These are phyloP conservation scores for Limanda limanda DNA, from an alignment of 2,113 vertebrate species.

Conservation along the genomic window DNA sequence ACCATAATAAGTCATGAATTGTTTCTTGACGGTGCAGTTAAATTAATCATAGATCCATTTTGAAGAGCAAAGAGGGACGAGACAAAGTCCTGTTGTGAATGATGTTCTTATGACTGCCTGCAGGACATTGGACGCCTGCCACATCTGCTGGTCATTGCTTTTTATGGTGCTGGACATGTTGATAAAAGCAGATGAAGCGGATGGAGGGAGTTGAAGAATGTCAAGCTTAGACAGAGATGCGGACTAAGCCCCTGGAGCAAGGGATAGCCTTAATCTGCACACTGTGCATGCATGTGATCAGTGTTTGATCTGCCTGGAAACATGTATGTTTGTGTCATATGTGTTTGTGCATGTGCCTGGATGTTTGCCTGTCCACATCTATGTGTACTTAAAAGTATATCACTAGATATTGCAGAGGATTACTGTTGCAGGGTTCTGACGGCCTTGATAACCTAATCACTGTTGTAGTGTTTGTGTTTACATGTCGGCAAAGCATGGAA, in stretches of 20 bases:
- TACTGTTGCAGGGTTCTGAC: background rate
- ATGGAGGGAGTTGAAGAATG: conserved; percentile 55
- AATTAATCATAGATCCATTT: too few species aligned
- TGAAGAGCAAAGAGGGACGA: background rate
- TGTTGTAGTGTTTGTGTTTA: conserved; percentile 18
- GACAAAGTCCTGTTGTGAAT: background rate
- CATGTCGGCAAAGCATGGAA: conserved; percentile 3
- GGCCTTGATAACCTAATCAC: conserved; percentile 11
- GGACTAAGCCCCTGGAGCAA: conserved; percentile 64
- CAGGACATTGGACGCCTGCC: conserved; percentile 14
- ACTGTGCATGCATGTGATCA: conserved; percentile 67
- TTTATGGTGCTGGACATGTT: conserved; percentile 68
- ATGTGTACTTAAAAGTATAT: too few species aligned
- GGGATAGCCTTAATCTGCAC: conserved; percentile 68
- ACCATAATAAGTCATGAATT: too few species aligned
- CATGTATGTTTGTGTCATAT: conserved; percentile 2
- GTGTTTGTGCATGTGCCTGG: background rate
- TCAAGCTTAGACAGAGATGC: conserved; percentile 64
- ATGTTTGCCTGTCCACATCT: background rate
- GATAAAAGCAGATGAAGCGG: conserved; percentile 54
- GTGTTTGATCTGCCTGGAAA: conserved; percentile 62
- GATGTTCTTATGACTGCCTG: conserved; percentile 20
- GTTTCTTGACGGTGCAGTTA: too few species aligned
- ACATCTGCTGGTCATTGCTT: conserved; percentile 50
- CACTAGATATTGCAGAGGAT: conserved; percentile 21